Base-by-base conservation (phyloP, 2,113 vertebrate species). In the Bucco capensis region DNA sequence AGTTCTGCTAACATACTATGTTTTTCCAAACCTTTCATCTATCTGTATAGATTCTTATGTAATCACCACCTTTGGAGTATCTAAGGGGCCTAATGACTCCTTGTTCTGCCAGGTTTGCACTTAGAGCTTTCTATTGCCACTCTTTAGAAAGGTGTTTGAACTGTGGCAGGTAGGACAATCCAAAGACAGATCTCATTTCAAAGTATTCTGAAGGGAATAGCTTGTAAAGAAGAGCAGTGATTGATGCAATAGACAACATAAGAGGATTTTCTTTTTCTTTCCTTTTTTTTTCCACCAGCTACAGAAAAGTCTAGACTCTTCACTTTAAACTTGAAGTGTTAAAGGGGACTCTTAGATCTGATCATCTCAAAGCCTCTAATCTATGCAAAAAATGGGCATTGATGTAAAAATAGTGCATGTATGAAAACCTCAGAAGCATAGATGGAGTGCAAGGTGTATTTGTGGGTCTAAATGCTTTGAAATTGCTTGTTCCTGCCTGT, bases 141-240 rank as follows among this genome's bases (percentile, higher is more conserved):
- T 97, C 96, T 97, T 97, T 97, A 97, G 96, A 97, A 97, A 96
- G 96, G 96, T 97, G 95, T 97, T 97, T 98, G 96, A 97, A 97
- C 96, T 97, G 92, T 96, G 97, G 95, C 94, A 98, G 96, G 95
- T 97, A 97, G 96, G 94, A 95, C 97, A 97, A 96, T 96, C 94
- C 96, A 96, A 95, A 96, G 95, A 94, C 95, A 93, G 89, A 96
- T 95, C 96, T 97, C 95, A 94, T 97, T 97, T 97, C 91, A 93
- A 97, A 96, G 94, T 96, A 97, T 96, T 97, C 96, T 97, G 95
- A 97, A 95, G 85, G 81, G 94, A 97, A 96, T 94, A 93, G 86
- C 85, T 94, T 83, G 94, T 96, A 96, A 97, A 97, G 91, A 71
- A 93, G 94, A 94, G 76, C 90, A 79, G 88, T 95, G 90, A 96